Evolutionary conservation across 2,113 vertebrate species (phyloP).

Genomic region (Microcebus tavaratra): DNA sequence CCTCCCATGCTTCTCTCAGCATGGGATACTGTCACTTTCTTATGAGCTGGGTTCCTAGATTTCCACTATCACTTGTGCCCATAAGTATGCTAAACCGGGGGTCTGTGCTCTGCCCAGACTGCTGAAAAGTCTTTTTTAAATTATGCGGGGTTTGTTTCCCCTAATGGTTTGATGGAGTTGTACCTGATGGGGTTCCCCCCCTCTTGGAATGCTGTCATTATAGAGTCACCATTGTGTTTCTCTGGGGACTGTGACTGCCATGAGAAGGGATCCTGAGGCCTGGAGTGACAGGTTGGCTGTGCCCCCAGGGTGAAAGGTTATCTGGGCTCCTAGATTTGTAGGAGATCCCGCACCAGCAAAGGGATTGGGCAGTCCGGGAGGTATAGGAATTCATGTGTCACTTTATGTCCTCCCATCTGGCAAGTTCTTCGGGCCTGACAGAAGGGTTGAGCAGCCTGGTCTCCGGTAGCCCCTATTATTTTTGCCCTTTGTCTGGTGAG

Average conservation of each 20-base stretch:
- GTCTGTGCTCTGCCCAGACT: neutral
- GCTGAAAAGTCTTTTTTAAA: neutral
- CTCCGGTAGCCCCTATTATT: neutral
- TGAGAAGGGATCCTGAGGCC: no score
- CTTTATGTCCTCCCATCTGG: neutral
- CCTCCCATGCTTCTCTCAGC: neutral
- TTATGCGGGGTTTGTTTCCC: neutral
- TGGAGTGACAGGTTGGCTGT: no score
- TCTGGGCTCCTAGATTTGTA: neutral
- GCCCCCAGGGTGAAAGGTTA: neutral
- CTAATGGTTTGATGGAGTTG: neutral
- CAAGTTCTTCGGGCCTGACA: neutral
- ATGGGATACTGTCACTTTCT: neutral
- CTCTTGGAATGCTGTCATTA: no score
- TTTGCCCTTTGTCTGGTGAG: neutral
- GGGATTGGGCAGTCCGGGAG: neutral
- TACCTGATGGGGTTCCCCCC: no score
- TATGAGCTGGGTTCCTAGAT: neutral
- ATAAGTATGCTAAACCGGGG: neutral
- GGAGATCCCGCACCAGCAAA: neutral
- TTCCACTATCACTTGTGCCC: neutral
- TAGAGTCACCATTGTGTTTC: no score
- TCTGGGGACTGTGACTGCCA: no score
- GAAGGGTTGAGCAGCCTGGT: rapidly evolving
- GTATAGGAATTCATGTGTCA: neutral